These are phyloP conservation scores for Spicauda simplicius DNA, from an alignment of 2,888 invertebrate species.

Conservation along the genomic window DNA sequence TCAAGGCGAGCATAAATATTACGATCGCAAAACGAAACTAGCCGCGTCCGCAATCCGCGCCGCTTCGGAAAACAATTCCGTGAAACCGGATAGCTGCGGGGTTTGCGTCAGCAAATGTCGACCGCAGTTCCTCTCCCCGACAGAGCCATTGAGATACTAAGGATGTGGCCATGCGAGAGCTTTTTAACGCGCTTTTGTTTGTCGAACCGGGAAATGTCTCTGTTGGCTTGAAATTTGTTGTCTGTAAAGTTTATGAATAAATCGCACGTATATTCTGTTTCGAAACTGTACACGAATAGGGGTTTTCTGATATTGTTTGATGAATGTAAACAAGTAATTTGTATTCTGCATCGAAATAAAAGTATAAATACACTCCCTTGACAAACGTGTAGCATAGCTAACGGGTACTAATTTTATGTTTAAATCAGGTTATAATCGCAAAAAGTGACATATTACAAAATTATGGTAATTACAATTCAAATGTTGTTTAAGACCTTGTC, in stretches of 20 bases:
- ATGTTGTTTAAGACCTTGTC: too few relatives aligned
- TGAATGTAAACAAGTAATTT: too few relatives aligned
- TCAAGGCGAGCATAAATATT: conserved; percentile 32
- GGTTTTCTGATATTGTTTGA: too few relatives aligned
- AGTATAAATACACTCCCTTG: too few relatives aligned
- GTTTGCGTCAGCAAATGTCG: conserved; percentile 39
- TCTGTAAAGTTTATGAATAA: neutral
- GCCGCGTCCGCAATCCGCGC: conserved; percentile 27
- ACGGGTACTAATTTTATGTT: too few relatives aligned
- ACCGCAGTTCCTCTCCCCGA: conserved; percentile 20
- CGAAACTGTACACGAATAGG: too few relatives aligned
- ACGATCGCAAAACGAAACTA: conserved; percentile 27
- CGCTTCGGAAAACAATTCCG: conserved; percentile 38
- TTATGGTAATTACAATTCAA: too few relatives aligned
- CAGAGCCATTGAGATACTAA: conserved; percentile 12
- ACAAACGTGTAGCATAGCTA: too few relatives aligned
- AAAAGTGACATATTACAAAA: too few relatives aligned
- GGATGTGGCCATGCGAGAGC: neutral
- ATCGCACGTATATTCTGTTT: neutral
- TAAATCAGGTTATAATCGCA: too few relatives aligned
- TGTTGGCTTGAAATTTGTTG: neutral
- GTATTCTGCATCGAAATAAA: too few relatives aligned
- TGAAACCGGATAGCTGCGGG: conserved; percentile 37
- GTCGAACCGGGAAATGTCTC: neutral
- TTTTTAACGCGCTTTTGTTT: conserved; percentile 3